Evolutionary conservation across 2,113 vertebrate genomes (phyloP).

Genomic region (Thymallus thymallus): DNA sequence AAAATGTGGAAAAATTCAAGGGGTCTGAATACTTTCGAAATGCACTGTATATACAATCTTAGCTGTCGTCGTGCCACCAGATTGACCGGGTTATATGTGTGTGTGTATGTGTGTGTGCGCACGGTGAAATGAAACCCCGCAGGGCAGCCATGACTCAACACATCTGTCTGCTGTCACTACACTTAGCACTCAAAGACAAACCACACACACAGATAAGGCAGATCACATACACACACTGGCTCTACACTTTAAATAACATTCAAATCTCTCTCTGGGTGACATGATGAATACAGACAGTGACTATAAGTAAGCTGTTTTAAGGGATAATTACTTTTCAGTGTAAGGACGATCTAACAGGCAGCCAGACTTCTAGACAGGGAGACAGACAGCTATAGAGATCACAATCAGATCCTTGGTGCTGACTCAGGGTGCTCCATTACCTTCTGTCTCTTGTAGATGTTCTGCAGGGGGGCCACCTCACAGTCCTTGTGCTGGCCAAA

Average conservation of each 20-base stretch:
- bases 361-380: background rate
- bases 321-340: background rate
- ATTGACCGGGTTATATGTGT: background rate
- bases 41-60: too few species aligned
- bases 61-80: background rate
- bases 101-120: background rate
- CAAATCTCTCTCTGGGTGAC: background rate
- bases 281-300: background rate
- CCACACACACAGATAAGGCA: background rate
- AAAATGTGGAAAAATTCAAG: too few species aligned
- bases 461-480: slow-evolving; percentile 70
- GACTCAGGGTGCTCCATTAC: background rate
- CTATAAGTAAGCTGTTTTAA: too few species aligned
- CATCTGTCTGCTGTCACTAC: background rate
- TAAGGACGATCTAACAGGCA: background rate
- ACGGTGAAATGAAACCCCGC: background rate
- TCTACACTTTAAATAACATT: background rate
- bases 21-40: too few species aligned
- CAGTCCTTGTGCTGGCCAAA: slow-evolving; percentile 88
- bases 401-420: background rate
- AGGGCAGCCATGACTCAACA: background rate
- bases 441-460: slow-evolving; percentile 4
- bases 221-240: background rate
- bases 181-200: background rate
- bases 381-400: background rate